Conservation (phyloP, 2,888 invertebrate genomes). For the Chymomyza procnemis region DNA sequence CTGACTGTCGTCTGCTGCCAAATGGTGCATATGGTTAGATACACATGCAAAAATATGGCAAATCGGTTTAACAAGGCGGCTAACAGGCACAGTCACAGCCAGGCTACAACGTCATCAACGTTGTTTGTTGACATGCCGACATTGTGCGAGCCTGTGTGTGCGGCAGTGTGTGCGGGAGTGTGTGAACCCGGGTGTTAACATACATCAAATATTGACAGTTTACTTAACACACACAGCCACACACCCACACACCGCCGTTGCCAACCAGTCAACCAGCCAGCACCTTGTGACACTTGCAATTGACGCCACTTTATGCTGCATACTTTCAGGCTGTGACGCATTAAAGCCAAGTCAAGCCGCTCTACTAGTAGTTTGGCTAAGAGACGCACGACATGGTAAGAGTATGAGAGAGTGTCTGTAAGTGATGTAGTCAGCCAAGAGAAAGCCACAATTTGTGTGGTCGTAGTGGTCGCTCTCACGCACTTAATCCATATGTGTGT, state of each 20-base stretch:
- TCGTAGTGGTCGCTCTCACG: neutral
- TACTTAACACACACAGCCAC: slow-evolving; percentile 63
- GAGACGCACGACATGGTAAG: neutral
- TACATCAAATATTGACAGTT: slow-evolving; percentile 73
- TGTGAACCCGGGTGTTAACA: slow-evolving; percentile 62
- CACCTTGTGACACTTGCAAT: slow-evolving; percentile 43
- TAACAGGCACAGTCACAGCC: slow-evolving; percentile 45
- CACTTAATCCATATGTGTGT: neutral
- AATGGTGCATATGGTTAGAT: slow-evolving; percentile 26
- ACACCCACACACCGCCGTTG: no score
- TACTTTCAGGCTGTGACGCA: slow-evolving; percentile 10
- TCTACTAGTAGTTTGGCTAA: neutral
- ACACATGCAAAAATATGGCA: slow-evolving; percentile 62
- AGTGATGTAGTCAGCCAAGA: neutral
- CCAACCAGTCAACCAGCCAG: no score
- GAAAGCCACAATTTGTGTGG: neutral
- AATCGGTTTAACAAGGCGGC: slow-evolving; percentile 68
- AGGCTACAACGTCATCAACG: slow-evolving; percentile 31
- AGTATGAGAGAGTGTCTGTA: neutral
- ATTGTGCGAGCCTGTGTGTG: slow-evolving; percentile 18
- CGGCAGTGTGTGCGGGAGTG: slow-evolving; percentile 24
- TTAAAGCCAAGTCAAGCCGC: neutral
- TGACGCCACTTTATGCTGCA: slow-evolving; percentile 27
- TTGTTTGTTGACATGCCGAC: slow-evolving; percentile 57
- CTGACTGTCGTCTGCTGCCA: slow-evolving; percentile 36